Base-by-base conservation (phyloP, 1,140 invertebrate species). In the Lepidurus couesii region DNA sequence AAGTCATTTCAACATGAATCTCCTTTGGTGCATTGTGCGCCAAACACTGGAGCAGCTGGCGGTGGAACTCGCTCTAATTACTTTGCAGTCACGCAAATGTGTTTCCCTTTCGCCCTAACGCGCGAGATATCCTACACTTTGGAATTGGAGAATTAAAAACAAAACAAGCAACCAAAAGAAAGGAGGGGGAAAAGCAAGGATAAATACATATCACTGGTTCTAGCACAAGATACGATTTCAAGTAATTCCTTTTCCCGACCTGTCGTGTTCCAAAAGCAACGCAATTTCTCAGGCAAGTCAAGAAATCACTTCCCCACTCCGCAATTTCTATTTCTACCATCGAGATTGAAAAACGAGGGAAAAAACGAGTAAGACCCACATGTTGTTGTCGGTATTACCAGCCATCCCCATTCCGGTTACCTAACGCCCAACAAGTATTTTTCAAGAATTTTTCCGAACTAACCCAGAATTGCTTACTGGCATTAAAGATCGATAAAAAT, bases 1-100 rank as follows among this genome's bases (percentile, higher is more conserved):
- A 34, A 34, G 34, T 34, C 34, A 34, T 34, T 34, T 34, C 1
- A 65, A 21, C 53, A 21, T 13, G 53, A 65, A 7, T 65, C 8
- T 21, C 21, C 7, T 65, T 65, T 1, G 0, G 53, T 65, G n/a
- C 21, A 16, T 65, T 16, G 53, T 21, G 21, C 16, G 21, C 9
- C 21, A 65, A 13, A 16, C 21, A 16, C 9, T 13, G 53, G 6
- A 65, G 4, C 53, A 65, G 53, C 53, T 65, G 53, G 53, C 13
- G 16, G 53, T 5, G n/a, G n/a, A 9, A n/a, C 53, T 65, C 16
- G 53, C 16, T 7, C 10, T 65, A 65, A 65, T 65, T 65, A 65
- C 53, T 65, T 21, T 65, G 53, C 53, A 65, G 53, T 65, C 53
- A 65, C 53, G 53, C 53, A 21, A 65, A 65, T 65, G 53, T 21